Conservation (phyloP, 2,888 invertebrate species). For the Sialis fuliginosa region DNA sequence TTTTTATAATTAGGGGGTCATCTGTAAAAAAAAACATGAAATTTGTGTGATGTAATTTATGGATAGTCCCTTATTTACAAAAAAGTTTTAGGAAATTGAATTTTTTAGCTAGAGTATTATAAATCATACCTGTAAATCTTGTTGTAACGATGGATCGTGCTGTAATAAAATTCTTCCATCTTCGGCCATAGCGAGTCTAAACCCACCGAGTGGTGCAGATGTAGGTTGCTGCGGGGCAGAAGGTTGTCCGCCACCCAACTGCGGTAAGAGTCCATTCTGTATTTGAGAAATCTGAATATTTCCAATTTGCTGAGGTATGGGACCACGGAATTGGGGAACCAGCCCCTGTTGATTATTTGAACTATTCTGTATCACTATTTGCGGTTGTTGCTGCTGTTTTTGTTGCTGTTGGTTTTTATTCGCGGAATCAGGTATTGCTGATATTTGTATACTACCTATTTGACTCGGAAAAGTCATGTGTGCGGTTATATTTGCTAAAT, state of each 20-base stretch:
- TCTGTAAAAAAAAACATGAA: too few relatives aligned
- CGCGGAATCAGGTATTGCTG: constrained; percentile 15
- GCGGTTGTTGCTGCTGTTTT: constrained; percentile 4
- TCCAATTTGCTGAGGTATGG: constrained; percentile 27
- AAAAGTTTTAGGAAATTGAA: too few relatives aligned
- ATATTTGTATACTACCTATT: constrained; percentile 23
- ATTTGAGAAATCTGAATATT: constrained; percentile 27
- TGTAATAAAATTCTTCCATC: constrained; percentile 47
- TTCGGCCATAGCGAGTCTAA: constrained; percentile 46
- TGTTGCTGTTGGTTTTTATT: neutral
- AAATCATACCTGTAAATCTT: constrained; percentile 24
- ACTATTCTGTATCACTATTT: constrained; percentile 6
- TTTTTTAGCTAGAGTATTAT: too few relatives aligned
- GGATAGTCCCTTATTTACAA: too few relatives aligned
- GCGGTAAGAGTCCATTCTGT: neutral
- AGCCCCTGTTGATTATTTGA: neutral
- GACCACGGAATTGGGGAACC: neutral
- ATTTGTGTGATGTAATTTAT: too few relatives aligned
- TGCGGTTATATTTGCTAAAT: constrained; percentile 6
- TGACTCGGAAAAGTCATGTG: constrained; percentile 15
- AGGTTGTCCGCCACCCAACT: neutral
- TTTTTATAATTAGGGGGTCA: neutral
- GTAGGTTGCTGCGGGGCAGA: neutral
- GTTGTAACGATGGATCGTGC: constrained; percentile 39
- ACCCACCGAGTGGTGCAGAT: constrained; percentile 26